These are phyloP conservation scores for Catharus minimus DNA, from an alignment of 2,113 vertebrate species.

Conservation along the genomic window DNA sequence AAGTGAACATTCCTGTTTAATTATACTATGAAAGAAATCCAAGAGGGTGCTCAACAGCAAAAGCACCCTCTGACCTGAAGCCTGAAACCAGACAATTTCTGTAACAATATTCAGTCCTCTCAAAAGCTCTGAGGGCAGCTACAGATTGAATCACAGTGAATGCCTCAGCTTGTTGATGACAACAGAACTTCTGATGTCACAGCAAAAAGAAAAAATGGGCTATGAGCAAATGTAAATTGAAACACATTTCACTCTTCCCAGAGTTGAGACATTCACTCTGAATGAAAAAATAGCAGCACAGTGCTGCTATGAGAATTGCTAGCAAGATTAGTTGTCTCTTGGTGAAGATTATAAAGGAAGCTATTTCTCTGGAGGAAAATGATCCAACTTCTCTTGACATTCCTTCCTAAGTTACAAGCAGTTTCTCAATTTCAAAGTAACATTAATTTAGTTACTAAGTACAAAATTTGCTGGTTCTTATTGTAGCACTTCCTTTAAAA, in stretches of 20 bases:
- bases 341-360: neutral
- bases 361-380: neutral
- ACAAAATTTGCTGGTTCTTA: neutral
- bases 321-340: neutral
- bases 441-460: neutral
- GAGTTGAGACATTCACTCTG: neutral
- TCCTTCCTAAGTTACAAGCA: neutral
- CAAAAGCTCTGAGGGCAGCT: neutral
- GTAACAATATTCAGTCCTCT: neutral
- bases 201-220: neutral
- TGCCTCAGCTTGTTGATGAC: neutral
- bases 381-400: neutral
- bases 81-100: neutral
- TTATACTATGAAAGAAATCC: neutral
- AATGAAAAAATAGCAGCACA: neutral
- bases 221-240: neutral
- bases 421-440: neutral
- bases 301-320: neutral
- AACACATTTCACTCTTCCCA: neutral
- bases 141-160: neutral
- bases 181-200: neutral
- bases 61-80: neutral
- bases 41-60: neutral
- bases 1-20: neutral
- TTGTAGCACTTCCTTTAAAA: neutral